Evolutionary conservation across 1,140 invertebrate species (phyloP), one percentile per base, ranked within the genome.

Genomic region (Aphaenogaster ashmeadi): DNA sequence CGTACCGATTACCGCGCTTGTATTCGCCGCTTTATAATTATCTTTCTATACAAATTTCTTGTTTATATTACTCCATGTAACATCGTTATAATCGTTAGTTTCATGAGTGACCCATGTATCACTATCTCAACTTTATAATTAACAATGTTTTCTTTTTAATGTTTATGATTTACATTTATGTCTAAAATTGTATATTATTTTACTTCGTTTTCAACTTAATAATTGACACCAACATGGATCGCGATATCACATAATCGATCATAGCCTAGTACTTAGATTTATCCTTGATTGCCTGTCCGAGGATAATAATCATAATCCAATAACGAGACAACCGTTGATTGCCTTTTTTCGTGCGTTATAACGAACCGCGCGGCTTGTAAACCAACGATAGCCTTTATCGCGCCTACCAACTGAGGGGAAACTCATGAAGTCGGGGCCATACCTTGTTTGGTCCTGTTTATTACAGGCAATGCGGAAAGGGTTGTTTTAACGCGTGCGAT

Each of bases 361-460:
- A 90, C 50, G 44, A 71, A 84, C n/a, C 72, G 44, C 69, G 50
- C 72, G 15, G 52, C n/a, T 64, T 66, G 69, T 87, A 71, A 87
- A 87, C 5, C 52, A 84, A 38, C 72, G 64, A 79, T 50, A 21
- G 67, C 52, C 44, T 87, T 90, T 90, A 90, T 90, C 89, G 79
- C 54, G 33, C 2, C 52, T 62, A 88, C 87, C 50, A 77, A 38
- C 21, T n/a, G 74, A 56, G 50, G 52, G 79, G 56, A 85, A 74
- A 87, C 87, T 88, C 60, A 56, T 72, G 66, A 78, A 84, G 62
- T 27, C n/a, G 27, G 27, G 44, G 44, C 8, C 36, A 56, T 81
- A 81, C 69, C 38, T 21, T 18, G 62, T 72, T 71, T 33, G 36
- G 3, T 13, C 33, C 11, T 81, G 11, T 33, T 84, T 75, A 21